These are phyloP conservation scores for Sebastes fasciatus DNA, from an alignment of 2,113 vertebrate species.

Conservation along the genomic window DNA sequence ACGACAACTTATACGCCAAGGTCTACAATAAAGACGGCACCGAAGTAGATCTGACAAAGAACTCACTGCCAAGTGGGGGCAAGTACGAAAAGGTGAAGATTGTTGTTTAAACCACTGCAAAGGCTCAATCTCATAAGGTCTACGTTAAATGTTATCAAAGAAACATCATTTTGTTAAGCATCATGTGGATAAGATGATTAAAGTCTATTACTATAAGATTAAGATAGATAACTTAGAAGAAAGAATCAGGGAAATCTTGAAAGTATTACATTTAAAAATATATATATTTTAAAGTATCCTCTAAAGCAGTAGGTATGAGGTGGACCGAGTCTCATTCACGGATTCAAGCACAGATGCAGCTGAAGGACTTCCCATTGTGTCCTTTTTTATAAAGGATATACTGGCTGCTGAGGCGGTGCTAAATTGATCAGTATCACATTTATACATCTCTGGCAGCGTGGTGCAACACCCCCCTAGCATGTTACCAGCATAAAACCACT, in stretches of 20 bases:
- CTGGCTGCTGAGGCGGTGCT: slow-evolving; percentile 27
- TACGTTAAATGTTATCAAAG: too few relatives aligned
- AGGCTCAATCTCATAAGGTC: neutral
- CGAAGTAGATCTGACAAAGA: slow-evolving; percentile 92
- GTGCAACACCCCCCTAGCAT: slow-evolving; percentile 20
- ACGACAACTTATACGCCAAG: slow-evolving; percentile 88
- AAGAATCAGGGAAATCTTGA: neutral
- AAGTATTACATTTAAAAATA: neutral
- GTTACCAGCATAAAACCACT: slow-evolving; percentile 65
- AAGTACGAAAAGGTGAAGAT: slow-evolving; percentile 92
- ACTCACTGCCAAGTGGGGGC: slow-evolving; percentile 91
- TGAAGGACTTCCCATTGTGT: slow-evolving; percentile 34
- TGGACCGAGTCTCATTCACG: neutral
- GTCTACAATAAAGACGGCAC: slow-evolving; percentile 90
- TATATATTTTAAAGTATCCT: neutral
- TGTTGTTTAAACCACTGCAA: neutral
- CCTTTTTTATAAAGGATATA: slow-evolving; percentile 50
- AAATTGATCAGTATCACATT: slow-evolving; percentile 57
- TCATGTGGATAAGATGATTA: neutral
- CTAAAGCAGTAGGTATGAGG: neutral
- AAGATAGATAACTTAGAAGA: neutral
- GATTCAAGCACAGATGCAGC: slow-evolving; percentile 11
- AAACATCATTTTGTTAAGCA: too few relatives aligned
- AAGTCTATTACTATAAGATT: neutral
- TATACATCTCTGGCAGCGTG: slow-evolving; percentile 33